These are phyloP conservation scores for Meandrina meandrites DNA, from an alignment of 92 coral and sea anemone genomes.

Conservation along the genomic window DNA sequence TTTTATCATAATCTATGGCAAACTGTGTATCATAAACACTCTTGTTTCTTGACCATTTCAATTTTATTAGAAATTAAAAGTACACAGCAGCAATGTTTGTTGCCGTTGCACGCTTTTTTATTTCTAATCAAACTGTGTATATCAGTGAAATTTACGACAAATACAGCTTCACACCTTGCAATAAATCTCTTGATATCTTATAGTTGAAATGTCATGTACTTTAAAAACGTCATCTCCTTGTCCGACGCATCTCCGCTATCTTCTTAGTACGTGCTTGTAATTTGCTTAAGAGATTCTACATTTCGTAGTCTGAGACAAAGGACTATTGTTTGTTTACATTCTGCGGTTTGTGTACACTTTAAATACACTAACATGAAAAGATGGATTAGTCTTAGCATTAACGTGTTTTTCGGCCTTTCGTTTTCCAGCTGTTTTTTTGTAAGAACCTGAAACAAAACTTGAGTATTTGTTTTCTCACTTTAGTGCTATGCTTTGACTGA, in stretches of 20 bases:
- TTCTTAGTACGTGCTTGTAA: neutral
- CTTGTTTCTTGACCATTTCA: too few species aligned
- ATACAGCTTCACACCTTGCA: neutral
- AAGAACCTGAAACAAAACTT: neutral
- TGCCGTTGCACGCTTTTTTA: too few species aligned
- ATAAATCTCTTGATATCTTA: neutral
- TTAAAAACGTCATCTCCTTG: neutral
- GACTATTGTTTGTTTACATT: too few species aligned
- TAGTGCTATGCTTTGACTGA: neutral
- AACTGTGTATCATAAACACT: too few species aligned
- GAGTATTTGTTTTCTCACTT: too few species aligned
- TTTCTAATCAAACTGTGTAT: neutral
- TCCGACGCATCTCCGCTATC: too few species aligned
- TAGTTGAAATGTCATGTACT: neutral
- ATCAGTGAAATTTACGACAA: neutral
- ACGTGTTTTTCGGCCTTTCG: too few species aligned
- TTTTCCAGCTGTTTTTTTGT: neutral
- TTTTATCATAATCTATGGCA: neutral
- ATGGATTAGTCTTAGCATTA: neutral
- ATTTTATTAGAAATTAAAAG: too few species aligned
- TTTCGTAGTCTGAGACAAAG: neutral
- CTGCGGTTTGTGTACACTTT: too few species aligned
- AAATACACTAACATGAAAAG: neutral
- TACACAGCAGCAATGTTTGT: too few species aligned
- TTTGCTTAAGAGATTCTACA: neutral